Conservation (phyloP, 2,888 invertebrate species). For the Philhelius pedissequus region DNA sequence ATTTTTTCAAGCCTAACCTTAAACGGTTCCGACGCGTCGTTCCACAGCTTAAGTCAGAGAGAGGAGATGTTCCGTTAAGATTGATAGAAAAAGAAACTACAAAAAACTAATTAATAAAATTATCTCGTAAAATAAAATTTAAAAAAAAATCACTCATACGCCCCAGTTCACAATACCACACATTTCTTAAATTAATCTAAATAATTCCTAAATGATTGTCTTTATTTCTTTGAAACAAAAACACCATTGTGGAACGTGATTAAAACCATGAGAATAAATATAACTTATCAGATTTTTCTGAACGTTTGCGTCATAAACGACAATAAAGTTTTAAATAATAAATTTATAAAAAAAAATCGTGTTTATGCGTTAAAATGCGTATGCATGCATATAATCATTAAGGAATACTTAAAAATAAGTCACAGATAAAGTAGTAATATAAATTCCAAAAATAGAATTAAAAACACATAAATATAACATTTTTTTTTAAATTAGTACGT, state of each 20-base stretch:
- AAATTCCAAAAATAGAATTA: neutral
- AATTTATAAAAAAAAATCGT: neutral
- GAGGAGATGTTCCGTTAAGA: too few species aligned
- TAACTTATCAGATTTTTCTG: neutral
- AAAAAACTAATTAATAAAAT: too few species aligned
- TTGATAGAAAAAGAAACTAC: too few species aligned
- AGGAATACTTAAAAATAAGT: neutral
- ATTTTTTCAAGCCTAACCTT: too few species aligned
- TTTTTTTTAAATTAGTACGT: neutral
- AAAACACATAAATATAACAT: neutral
- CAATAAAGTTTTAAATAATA: neutral
- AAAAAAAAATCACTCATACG: conserved; percentile 4
- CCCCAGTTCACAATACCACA: neutral
- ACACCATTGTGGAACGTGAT: neutral
- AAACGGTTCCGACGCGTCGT: too few species aligned
- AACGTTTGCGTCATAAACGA: neutral
- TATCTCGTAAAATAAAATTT: too few species aligned
- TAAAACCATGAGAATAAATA: neutral
- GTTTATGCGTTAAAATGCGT: neutral
- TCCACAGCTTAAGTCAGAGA: too few species aligned
- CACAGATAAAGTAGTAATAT: neutral
- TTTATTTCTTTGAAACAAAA: neutral
- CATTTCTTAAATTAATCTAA: neutral
- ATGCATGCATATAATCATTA: too few species aligned
- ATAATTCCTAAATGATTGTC: neutral